A percentile compares a stretch with the other conserved stretches of the same genome.
Conservation (phyloP, 2,888 invertebrate species). For the Melinaea menophilus region DNA sequence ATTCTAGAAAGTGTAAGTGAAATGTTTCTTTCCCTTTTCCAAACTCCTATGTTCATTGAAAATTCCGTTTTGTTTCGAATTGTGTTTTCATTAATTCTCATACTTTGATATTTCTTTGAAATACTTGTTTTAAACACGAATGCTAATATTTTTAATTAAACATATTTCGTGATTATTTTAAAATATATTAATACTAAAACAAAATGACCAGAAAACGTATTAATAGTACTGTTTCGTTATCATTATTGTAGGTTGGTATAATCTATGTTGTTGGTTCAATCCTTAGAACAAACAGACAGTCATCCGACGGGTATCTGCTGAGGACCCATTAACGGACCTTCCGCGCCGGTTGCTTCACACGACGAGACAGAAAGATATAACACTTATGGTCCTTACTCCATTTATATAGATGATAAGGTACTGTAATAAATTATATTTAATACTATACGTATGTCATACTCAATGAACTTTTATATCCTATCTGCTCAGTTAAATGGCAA, state of each 20-base stretch:
- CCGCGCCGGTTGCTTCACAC: slow-evolving; percentile 43
- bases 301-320: slow-evolving; percentile 62
- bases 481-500: slow-evolving; percentile 7
- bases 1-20: no score
- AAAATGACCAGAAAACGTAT: not conserved
- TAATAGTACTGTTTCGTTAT: not conserved
- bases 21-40: slow-evolving; percentile 29
- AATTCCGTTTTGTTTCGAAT: slow-evolving; percentile 27
- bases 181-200: not conserved
- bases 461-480: slow-evolving; percentile 20
- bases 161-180: not conserved
- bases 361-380: slow-evolving; percentile 37
- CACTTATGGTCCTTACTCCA: slow-evolving; percentile 11
- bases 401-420: slow-evolving; percentile 9
- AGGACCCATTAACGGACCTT: slow-evolving; percentile 61
- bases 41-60: slow-evolving; percentile 31
- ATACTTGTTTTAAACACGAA: slow-evolving; percentile 1
- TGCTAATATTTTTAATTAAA: not conserved
- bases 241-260: slow-evolving; percentile 25
- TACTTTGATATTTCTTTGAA: slow-evolving; percentile 15
- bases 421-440: not conserved
- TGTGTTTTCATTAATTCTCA: slow-evolving; percentile 21
- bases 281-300: slow-evolving; percentile 52
- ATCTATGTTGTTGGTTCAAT: slow-evolving; percentile 40
- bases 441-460: slow-evolving; percentile 10